Conservation (phyloP, 2,797 vertebrate species). For the Amblyraja radiata region DNA sequence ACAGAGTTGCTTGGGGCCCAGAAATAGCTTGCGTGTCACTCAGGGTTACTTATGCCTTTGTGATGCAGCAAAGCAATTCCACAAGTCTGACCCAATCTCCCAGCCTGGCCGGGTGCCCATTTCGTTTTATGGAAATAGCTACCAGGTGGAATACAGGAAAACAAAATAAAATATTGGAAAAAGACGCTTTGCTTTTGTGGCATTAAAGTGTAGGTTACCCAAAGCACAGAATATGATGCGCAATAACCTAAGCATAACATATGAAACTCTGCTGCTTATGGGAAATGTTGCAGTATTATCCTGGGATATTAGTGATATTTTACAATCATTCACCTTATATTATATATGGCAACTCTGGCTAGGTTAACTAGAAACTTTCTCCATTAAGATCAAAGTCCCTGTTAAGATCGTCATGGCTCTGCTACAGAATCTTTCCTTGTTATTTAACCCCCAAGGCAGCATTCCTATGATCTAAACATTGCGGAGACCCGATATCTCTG, state of each 20-base stretch:
- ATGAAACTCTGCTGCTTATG: not conserved
- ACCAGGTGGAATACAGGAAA: slow-evolving; percentile 12
- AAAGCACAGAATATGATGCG: not conserved
- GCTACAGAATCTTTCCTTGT: not conserved
- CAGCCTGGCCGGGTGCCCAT: not conserved
- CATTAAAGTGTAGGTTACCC: not conserved
- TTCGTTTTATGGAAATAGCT: slow-evolving; percentile 19
- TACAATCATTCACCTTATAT: not conserved
- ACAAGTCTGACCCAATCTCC: not conserved
- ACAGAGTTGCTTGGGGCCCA: not conserved
- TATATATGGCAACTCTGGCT: not conserved
- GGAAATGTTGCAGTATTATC: not conserved
- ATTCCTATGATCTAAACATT: not conserved
- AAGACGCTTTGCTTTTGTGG: not conserved
- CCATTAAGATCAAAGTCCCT: not conserved
- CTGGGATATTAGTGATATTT: not conserved
- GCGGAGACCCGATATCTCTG: not conserved
- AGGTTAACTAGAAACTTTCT: not conserved
- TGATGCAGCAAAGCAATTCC: slow-evolving; percentile 27
- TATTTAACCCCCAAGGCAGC: not conserved
- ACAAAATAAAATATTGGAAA: slow-evolving; percentile 14
- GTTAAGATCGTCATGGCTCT: not conserved
- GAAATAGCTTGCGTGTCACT: not conserved
- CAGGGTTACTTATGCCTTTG: not conserved
- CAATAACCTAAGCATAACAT: not conserved